Evolutionary conservation across 1,140 invertebrate species (phyloP).

Genomic region (Geopemphigus sp.): DNA sequence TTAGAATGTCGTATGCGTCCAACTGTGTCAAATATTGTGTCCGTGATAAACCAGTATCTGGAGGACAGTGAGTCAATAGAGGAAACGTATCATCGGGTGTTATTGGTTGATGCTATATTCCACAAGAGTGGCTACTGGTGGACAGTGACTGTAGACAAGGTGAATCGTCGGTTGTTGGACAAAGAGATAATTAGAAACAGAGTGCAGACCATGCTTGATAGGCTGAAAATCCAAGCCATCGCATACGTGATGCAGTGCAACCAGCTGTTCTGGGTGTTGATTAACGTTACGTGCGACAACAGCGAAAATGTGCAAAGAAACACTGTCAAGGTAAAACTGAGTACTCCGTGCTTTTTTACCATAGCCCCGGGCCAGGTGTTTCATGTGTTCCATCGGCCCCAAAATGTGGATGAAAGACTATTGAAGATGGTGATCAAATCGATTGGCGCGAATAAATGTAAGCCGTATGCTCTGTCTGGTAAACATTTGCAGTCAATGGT

Average conservation of each 20-base stretch:
- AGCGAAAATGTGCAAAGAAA: not conserved
- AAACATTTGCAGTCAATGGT: constrained; percentile 21
- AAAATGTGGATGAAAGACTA: not conserved
- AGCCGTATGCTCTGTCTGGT: constrained; percentile 4
- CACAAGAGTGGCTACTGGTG: constrained; percentile 28
- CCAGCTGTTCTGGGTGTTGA: constrained; percentile 26
- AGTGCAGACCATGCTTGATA: constrained; percentile 9
- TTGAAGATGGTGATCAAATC: constrained; percentile 26
- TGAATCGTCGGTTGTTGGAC: constrained; percentile 14
- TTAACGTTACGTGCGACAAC: not conserved
- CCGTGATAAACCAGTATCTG: constrained; percentile 5
- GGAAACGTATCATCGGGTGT: not conserved
- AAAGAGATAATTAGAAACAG: constrained; percentile 19
- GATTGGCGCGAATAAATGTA: not conserved
- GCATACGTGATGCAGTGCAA: constrained; percentile 28
- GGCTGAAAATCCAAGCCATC: not conserved
- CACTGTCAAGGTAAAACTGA: not conserved
- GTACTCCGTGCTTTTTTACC: not conserved
- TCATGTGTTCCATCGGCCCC: constrained; percentile 23
- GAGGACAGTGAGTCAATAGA: not conserved
- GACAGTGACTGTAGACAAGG: constrained; percentile 35
- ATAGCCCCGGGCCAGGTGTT: constrained; percentile 3
- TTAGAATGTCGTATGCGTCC: constrained; percentile 9
- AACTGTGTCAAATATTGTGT: constrained; percentile 13
- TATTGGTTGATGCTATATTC: constrained; percentile 13